Percentiles rank a stretch among this genome's conserved stretches.
Evolutionary conservation across 2,888 invertebrate species (phyloP).

Genomic region (Cosmopolites sordidus): DNA sequence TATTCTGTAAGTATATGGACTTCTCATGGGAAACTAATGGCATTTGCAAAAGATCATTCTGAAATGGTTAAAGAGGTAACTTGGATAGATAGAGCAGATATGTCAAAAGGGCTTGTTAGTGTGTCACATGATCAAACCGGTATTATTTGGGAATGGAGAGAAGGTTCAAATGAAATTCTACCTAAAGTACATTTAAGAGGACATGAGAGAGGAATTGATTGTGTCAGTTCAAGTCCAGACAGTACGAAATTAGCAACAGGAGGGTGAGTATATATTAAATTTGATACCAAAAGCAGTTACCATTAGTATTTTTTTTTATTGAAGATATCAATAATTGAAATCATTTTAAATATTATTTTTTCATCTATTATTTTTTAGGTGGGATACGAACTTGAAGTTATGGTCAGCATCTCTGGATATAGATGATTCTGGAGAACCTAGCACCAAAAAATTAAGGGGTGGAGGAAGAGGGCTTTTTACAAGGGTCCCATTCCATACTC

Average conservation of each 20-base stretch:
- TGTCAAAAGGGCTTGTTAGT: slow-evolving; percentile 53
- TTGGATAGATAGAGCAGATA: slow-evolving; percentile 71
- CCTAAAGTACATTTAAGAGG: slow-evolving; percentile 81
- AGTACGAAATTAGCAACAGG: slow-evolving; percentile 70
- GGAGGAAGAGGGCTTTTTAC: slow-evolving; percentile 27
- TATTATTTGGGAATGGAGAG: slow-evolving; percentile 58
- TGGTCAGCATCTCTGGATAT: slow-evolving; percentile 66
- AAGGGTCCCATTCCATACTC: slow-evolving; percentile 76
- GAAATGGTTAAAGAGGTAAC: slow-evolving; percentile 83
- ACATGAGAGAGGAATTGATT: slow-evolving; percentile 89
- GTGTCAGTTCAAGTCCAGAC: slow-evolving; percentile 72
- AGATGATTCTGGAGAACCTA: slow-evolving; percentile 41
- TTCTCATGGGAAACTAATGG: slow-evolving; percentile 74
- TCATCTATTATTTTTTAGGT: too few species aligned
- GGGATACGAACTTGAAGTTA: slow-evolving; percentile 88
- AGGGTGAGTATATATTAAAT: slow-evolving; percentile 46
- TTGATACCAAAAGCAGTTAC: neutral
- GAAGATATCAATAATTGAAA: neutral
- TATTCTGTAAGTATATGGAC: slow-evolving; percentile 89
- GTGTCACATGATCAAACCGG: slow-evolving; percentile 91
- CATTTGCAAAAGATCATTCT: slow-evolving; percentile 81
- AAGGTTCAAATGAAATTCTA: slow-evolving; percentile 64
- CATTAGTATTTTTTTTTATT: too few species aligned
- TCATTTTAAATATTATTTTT: neutral
- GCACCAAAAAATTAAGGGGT: slow-evolving; percentile 39